Conservation (phyloP, 2,113 vertebrate species). For the Platichthys flesus region DNA sequence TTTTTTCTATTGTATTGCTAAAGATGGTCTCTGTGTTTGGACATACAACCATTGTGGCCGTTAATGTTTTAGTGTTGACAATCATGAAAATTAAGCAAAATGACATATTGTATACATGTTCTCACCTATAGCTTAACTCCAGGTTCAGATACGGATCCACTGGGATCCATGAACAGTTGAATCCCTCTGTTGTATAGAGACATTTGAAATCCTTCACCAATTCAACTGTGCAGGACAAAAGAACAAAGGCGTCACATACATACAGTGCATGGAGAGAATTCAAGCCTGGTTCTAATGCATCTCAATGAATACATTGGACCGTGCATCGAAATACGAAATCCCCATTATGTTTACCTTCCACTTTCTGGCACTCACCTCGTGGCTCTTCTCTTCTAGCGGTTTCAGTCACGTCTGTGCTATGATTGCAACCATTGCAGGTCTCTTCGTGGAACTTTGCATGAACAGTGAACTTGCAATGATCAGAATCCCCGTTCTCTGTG, state of each 20-base stretch:
- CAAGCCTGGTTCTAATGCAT: background rate
- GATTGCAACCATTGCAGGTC: fast-evolving
- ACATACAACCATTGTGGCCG: too few species aligned
- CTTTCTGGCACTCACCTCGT: conserved; percentile 33
- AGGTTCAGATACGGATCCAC: background rate
- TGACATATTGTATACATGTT: background rate
- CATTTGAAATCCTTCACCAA: conserved; percentile 70
- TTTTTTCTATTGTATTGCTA: too few species aligned
- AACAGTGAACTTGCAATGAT: background rate
- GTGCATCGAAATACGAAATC: too few species aligned
- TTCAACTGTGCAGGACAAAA: conserved; percentile 19
- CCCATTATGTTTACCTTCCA: background rate
- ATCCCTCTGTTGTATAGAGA: too few species aligned
- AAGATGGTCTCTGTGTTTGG: too few species aligned
- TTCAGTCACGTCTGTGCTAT: fast-evolving
- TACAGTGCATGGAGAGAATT: background rate
- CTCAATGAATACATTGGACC: background rate
- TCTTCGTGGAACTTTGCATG: background rate
- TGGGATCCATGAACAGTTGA: conserved; percentile 73
- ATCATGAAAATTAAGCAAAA: too few species aligned
- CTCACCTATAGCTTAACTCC: conserved; percentile 69
- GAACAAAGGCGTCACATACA: background rate
- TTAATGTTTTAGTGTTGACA: too few species aligned
- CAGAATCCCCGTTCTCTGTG: background rate
- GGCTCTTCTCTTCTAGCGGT: fast-evolving